Evolutionary conservation across 2,113 vertebrate species (phyloP).

Genomic region (Otolemur garnettii): DNA sequence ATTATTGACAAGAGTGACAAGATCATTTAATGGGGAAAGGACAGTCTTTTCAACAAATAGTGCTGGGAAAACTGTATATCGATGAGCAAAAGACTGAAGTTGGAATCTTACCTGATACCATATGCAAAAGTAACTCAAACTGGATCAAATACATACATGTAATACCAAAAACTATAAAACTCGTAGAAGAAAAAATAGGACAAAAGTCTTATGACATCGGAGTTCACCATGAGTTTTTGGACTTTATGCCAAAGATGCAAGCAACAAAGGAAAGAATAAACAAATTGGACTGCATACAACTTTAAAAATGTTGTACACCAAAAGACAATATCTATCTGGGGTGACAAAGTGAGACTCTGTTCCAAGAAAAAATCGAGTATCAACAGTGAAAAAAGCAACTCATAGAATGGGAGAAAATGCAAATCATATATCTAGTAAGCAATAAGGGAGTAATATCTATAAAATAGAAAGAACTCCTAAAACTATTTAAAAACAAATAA

Average conservation of each 20-base stretch:
- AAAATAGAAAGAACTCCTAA: background rate
- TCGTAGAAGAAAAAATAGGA: background rate
- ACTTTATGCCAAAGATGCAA: background rate
- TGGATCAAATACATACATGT: background rate
- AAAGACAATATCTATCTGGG: background rate
- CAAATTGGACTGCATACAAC: background rate
- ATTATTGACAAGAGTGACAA: background rate
- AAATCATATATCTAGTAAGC: background rate
- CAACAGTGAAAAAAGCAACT: background rate
- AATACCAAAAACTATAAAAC: background rate
- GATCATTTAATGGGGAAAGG: background rate
- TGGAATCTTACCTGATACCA: background rate
- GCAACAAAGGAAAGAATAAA: background rate
- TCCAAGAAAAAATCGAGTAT: background rate
- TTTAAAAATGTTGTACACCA: background rate
- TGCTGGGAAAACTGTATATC: background rate
- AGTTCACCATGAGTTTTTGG: background rate
- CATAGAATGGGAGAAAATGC: background rate
- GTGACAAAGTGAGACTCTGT: no score
- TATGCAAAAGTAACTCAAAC: background rate
- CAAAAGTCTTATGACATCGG: background rate
- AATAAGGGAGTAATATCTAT: background rate
- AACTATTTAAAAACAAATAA: background rate
- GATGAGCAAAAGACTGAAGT: background rate
- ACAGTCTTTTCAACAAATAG: background rate